A percentile compares a stretch with the other conserved stretches of the same genome.
Conservation (phyloP, 2,113 vertebrate species). For the Aix galericulata region DNA sequence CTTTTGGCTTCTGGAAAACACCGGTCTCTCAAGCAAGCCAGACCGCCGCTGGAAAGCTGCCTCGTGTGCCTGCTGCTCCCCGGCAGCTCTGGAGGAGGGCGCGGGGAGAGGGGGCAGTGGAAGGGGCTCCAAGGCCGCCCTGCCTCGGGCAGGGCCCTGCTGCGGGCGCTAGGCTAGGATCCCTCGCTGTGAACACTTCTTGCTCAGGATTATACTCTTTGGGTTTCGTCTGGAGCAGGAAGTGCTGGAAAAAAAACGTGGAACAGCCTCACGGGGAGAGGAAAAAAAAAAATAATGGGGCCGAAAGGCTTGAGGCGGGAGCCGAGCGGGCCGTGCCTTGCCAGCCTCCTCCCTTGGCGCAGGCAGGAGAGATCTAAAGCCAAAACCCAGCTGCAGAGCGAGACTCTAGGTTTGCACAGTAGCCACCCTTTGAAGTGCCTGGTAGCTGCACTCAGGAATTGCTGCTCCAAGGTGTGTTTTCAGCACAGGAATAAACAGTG, state of each 20-base stretch:
- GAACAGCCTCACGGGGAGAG: constrained; percentile 57
- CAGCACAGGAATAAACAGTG: constrained; percentile 69
- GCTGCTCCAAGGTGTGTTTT: constrained; percentile 60
- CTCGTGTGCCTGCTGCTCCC: not conserved
- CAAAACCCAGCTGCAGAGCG: not conserved
- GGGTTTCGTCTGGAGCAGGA: constrained; percentile 76
- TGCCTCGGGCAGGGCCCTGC: not conserved
- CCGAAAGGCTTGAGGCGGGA: constrained; percentile 44
- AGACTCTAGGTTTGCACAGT: not conserved
- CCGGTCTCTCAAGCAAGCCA: not conserved
- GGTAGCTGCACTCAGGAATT: constrained; percentile 11
- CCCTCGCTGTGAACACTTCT: constrained; percentile 73
- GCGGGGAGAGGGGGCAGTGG: not conserved
- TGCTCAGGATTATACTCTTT: constrained; percentile 78
- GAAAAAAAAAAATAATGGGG: not conserved
- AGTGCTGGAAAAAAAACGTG: constrained; percentile 64
- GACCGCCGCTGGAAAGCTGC: not conserved
- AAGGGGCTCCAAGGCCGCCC: not conserved
- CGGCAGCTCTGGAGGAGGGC: rapidly evolving
- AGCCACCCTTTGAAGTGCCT: constrained; percentile 26
- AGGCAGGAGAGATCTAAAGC: not conserved
- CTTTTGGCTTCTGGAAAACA: constrained; percentile 65
- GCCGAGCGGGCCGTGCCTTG: not conserved
- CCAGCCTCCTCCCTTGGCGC: rapidly evolving
- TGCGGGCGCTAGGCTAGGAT: constrained; percentile 49